Evolutionary conservation across 2,113 vertebrate species (phyloP).

Genomic region (Tachysurus fulvidraco): DNA sequence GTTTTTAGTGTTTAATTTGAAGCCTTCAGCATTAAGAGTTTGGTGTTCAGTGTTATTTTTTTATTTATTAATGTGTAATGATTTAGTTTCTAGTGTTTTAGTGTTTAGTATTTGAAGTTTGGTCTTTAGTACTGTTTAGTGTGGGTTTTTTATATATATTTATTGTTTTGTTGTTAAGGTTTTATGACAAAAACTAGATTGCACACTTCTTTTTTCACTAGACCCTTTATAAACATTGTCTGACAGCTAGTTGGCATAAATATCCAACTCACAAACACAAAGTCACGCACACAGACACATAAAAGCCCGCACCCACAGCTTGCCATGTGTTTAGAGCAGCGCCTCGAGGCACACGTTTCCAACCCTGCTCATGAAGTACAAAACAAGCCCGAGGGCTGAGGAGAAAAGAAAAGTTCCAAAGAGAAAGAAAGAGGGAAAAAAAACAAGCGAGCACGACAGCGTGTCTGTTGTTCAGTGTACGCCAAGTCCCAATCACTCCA

Average conservation of each 20-base stretch:
- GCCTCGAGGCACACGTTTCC: slow-evolving; percentile 32
- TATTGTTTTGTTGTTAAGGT: too few species aligned
- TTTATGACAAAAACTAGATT: too few species aligned
- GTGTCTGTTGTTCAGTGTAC: background rate
- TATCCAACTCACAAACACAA: slow-evolving; percentile 10
- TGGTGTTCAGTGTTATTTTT: too few species aligned
- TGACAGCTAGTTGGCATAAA: background rate
- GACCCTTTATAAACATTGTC: background rate
- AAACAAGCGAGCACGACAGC: slow-evolving; percentile 10
- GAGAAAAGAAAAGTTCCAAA: background rate
- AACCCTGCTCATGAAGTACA: slow-evolving; percentile 3
- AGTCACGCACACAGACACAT: slow-evolving; percentile 24
- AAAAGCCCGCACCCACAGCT: slow-evolving; percentile 19
- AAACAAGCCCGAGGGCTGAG: slow-evolving; percentile 21
- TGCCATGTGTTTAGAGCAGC: slow-evolving; percentile 4
- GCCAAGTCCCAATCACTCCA: background rate
- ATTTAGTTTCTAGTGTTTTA: too few species aligned
- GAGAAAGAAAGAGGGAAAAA: slow-evolving; percentile 5
- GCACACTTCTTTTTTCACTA: background rate
- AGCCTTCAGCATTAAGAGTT: too few species aligned
- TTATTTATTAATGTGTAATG: too few species aligned
- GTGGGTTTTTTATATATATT: too few species aligned
- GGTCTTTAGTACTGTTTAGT: too few species aligned
- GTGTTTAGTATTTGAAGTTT: too few species aligned
- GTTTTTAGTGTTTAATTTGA: too few species aligned